Evolutionary conservation across 2,113 vertebrate species (phyloP).

Genomic region (Pristiophorus japonicus): DNA sequence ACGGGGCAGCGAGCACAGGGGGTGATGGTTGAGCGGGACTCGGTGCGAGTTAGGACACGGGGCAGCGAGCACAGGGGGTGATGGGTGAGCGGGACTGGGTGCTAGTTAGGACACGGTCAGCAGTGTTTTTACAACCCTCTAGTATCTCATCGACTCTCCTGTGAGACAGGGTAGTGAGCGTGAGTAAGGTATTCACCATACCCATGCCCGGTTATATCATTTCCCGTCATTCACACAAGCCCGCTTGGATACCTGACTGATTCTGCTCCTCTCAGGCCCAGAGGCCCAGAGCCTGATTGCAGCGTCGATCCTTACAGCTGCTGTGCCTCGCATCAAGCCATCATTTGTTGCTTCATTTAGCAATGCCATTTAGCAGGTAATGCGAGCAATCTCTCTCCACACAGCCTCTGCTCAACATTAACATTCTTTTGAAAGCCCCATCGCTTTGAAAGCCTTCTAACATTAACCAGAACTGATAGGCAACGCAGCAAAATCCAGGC

Average conservation of each 20-base stretch:
- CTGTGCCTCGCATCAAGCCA: no score
- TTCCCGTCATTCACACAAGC: no score
- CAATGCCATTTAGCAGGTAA: neutral
- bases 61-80: neutral
- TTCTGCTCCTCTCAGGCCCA: neutral
- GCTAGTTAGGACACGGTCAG: neutral
- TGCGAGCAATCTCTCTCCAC: neutral
- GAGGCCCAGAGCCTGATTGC: neutral
- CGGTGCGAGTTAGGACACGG: no score
- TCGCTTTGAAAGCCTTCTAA: neutral
- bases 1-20: no score
- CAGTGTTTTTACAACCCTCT: neutral
- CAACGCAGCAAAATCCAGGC: neutral
- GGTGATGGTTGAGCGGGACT: no score
- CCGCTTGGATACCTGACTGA: neutral
- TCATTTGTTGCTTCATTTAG: neutral
- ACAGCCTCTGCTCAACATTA: neutral
- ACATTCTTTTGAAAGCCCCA: neutral
- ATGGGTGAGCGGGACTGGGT: neutral
- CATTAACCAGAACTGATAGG: slow-evolving; percentile 18
- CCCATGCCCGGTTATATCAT: neutral
- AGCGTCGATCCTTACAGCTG: neutral
- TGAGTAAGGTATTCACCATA: neutral
- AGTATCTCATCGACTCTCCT: neutral
- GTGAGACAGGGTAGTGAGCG: neutral